Percentiles rank a stretch among this genome's conserved stretches.
phyloP scores from a whole-genome alignment of 2,797 vertebrate genomes.

The Hirundo rustica region DNA sequence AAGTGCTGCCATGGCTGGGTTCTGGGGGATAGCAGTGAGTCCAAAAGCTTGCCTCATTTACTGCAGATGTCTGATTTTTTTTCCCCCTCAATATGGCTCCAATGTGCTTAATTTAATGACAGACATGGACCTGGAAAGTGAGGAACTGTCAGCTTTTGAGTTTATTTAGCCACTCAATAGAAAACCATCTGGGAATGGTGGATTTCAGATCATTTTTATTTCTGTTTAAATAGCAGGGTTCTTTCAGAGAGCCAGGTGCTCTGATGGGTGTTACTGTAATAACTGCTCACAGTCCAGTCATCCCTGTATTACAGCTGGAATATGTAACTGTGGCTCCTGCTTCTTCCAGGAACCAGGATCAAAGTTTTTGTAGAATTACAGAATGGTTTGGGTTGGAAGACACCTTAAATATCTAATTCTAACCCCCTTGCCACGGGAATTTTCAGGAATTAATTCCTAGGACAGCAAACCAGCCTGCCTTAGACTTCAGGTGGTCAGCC shows the following conservation, averaged over 20 bases:
- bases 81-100: background rate
- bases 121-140: background rate
- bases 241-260: background rate
- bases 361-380: background rate
- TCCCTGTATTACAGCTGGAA: background rate
- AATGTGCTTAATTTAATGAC: background rate
- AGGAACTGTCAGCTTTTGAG: background rate
- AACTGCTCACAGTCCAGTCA: background rate
- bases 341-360: background rate
- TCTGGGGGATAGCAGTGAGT: background rate
- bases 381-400: background rate
- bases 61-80: background rate
- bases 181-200: background rate
- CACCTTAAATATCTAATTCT: background rate
- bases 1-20: background rate
- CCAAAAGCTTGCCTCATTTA: background rate
- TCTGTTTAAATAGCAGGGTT: background rate
- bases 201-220: background rate
- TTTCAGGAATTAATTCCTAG: background rate
- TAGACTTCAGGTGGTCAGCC: background rate
- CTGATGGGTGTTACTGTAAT: background rate
- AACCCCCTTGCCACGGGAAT: background rate
- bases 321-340: background rate
- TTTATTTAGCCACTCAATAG: slow-evolving; percentile 18
- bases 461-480: background rate